Percentiles rank a stretch among this genome's conserved stretches.
Evolutionary conservation across 2,888 invertebrate genomes (phyloP).

Genomic region (Agrotis puta): DNA sequence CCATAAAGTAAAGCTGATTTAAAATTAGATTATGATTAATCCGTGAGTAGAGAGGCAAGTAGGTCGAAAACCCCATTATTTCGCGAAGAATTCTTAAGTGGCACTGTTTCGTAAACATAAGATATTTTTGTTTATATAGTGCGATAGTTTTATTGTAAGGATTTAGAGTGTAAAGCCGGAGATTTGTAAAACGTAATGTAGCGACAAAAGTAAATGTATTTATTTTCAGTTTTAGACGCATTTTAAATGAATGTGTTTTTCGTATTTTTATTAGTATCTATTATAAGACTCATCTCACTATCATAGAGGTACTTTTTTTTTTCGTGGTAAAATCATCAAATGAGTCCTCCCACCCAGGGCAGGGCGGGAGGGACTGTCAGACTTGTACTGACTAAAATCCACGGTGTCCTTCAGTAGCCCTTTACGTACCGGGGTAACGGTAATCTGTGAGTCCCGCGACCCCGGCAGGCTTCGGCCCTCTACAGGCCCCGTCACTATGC

Average conservation of each 20-base stretch:
- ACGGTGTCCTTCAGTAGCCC: too few species aligned
- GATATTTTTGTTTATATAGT: conserved; percentile 51
- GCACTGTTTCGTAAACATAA: conserved; percentile 51
- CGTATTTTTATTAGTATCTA: background rate
- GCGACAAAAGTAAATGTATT: conserved; percentile 17
- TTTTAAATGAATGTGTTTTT: background rate
- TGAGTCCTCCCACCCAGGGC: too few species aligned
- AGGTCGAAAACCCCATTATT: conserved; percentile 57
- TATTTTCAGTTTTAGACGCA: background rate
- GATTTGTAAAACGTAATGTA: conserved; percentile 27
- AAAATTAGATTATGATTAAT: conserved; percentile 51
- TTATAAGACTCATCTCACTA: too few species aligned
- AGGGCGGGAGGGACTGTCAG: too few species aligned
- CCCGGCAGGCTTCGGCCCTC: too few species aligned
- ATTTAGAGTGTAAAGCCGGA: background rate
- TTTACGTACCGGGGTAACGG: too few species aligned
- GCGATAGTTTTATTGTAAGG: conserved; percentile 34
- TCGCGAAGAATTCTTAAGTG: conserved; percentile 44
- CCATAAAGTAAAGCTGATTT: conserved; percentile 35
- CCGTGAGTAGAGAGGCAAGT: conserved; percentile 28
- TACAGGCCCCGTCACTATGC: too few species aligned
- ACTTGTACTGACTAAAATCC: too few species aligned
- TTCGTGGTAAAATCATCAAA: too few species aligned
- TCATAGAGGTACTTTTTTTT: too few species aligned
- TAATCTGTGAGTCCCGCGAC: too few species aligned